Percentiles rank a stretch among this genome's conserved stretches.
phyloP scores from a whole-genome alignment of 2,113 vertebrate species.

The Caranx ignobilis region DNA sequence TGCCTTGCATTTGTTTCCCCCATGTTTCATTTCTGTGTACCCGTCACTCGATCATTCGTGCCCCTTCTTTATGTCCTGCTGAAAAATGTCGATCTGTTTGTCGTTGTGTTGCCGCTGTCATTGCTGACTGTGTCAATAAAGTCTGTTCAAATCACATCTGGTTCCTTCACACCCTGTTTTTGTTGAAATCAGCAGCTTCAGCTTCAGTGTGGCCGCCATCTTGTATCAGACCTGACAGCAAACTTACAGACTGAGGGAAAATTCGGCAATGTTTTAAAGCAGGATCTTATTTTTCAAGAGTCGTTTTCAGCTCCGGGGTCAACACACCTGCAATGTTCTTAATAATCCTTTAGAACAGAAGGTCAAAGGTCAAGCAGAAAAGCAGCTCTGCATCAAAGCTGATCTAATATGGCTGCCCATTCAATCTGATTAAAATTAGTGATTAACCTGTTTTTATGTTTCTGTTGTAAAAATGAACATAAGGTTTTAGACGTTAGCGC shows the following conservation, averaged over 20 bases:
- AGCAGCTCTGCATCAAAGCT: background rate
- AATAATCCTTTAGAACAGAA: background rate
- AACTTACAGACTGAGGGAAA: background rate
- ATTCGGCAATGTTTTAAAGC: background rate
- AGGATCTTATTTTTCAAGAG: conserved; percentile 5
- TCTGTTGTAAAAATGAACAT: background rate
- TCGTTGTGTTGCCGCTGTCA: background rate
- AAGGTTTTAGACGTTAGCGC: background rate
- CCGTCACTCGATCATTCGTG: background rate
- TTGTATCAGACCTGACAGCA: conserved; percentile 20
- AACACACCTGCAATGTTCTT: background rate
- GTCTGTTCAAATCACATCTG: conserved; percentile 23
- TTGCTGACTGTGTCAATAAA: conserved; percentile 34
- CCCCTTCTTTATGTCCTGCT: background rate
- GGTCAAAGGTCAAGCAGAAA: conserved; percentile 30
- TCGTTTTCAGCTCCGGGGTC: background rate
- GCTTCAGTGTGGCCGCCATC: conserved; percentile 31
- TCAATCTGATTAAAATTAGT: conserved; percentile 14
- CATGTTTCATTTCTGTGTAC: background rate
- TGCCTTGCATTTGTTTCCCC: background rate
- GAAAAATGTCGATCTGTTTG: background rate
- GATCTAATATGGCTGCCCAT: background rate
- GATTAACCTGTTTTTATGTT: background rate
- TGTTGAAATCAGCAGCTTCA: conserved; percentile 16
- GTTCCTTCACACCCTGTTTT: conserved; percentile 17